Base-by-base conservation (phyloP, 2,888 invertebrate species). In the Drosophila flavopinicola region DNA sequence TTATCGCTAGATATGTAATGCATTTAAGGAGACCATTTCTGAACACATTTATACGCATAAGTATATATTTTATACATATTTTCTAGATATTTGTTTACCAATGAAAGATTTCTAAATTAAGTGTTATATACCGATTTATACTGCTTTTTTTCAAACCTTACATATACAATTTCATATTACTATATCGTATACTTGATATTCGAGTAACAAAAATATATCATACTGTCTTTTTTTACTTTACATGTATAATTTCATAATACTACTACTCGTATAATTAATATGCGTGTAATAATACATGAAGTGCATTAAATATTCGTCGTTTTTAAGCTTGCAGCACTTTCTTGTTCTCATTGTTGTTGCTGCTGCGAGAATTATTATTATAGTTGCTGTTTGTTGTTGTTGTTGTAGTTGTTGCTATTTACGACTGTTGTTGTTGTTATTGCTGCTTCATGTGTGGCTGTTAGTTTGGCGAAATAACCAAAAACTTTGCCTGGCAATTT, bases 401-500 rank as follows among this genome's bases (percentile, higher is more conserved):
- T 52, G 47, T 41, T 59, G 54, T 13, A 32, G 47, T 48, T 61
- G 66, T 59, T 59, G 49, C 49, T 38, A 58, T 54, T 66, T 59
- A 58, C 54, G 45, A 10, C 35, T 47, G 33, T 25, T 39, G 54
- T 33, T 48, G 37, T n/a, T 42, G 54, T 32, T 41, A 9, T 17
- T 47, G 47, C 33, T 41, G 24, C 44, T 42, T 20, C 37, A 27
- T 45, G 27, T 52, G 30, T 65, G 37, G 23, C 2, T 45, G 51
- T 29, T 57, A 37, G 45, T 66, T 37, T 57, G 51, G 69, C 24
- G 30, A 52, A 70, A 66, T 52, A 59, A 33, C 47, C 39, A 25
- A 66, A 71, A 73, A 61, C 48, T 67, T 71, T 73, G 42, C 17
- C 67, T 45, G 67, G 38, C 67, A 67, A 67, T 57, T 73, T 61